Evolutionary conservation across 2,797 vertebrate species (phyloP).

Genomic region (Margarornis squamiger): DNA sequence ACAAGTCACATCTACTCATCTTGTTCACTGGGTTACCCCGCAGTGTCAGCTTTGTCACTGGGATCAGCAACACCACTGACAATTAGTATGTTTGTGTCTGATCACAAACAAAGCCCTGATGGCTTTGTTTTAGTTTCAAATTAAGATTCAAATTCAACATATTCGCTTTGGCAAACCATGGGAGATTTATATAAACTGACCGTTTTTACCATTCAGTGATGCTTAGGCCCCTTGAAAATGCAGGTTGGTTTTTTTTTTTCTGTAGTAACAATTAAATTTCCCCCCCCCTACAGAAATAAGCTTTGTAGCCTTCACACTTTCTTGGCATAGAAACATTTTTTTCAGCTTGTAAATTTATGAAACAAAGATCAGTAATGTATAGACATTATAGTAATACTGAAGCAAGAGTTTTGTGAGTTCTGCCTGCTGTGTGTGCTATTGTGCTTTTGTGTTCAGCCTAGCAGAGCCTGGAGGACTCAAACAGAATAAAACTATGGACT

Average conservation of each 20-base stretch:
- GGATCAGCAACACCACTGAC: not conserved
- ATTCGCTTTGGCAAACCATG: not conserved
- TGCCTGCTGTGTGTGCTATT: not conserved
- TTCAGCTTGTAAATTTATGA: not conserved
- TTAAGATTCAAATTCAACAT: not conserved
- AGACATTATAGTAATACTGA: not conserved
- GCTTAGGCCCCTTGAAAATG: not conserved
- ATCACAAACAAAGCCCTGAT: not conserved
- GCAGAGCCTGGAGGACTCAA: not conserved
- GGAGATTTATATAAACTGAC: not conserved
- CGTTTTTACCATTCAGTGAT: not conserved
- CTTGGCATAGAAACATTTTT: not conserved
- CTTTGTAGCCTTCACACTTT: not conserved
- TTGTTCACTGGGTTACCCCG: not conserved
- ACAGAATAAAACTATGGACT: not conserved
- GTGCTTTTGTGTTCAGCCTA: not conserved
- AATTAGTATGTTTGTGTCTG: not conserved
- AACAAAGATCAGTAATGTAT: not conserved
- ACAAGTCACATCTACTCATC: not conserved
- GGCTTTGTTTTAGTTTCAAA: not conserved
- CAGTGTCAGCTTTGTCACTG: not conserved
- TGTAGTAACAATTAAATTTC: not conserved
- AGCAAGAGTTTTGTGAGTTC: not conserved
- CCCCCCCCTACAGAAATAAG: accelerated
- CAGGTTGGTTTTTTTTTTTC: not conserved